Conservation (phyloP, 1,140 invertebrate genomes). For the Caenorhabditis briggsae region DNA sequence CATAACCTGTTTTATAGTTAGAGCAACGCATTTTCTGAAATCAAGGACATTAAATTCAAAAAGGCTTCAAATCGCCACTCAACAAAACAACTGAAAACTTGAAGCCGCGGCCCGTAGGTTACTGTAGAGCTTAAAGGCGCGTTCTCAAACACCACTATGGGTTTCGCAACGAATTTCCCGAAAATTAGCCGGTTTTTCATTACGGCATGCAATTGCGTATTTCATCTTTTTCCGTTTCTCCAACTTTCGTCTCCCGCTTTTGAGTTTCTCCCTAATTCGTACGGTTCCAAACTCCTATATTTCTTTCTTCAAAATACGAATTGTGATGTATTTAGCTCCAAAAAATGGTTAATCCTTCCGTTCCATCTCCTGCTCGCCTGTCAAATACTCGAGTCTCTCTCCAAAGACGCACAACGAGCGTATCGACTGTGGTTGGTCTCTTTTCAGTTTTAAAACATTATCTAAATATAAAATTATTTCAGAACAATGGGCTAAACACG, state of each 20-base stretch:
- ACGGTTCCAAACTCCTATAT: too few species aligned
- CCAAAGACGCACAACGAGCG: neutral
- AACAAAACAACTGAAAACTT: neutral
- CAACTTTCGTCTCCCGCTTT: neutral
- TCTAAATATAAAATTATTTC: neutral
- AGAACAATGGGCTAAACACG: neutral
- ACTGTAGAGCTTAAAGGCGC: conserved; percentile 2
- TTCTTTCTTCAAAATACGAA: too few species aligned
- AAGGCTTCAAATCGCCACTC: neutral
- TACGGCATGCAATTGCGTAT: neutral
- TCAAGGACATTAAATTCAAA: too few species aligned
- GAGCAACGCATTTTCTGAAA: too few species aligned
- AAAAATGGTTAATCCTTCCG: neutral
- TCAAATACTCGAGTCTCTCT: neutral
- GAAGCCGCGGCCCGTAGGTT: neutral
- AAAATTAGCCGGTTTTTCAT: too few species aligned
- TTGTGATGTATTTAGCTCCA: too few species aligned
- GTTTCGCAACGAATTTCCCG: neutral
- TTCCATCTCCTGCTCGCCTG: neutral
- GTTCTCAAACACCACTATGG: neutral
- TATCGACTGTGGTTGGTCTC: neutral
- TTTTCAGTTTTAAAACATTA: neutral
- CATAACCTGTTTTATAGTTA: too few species aligned
- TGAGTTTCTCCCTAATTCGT: neutral
- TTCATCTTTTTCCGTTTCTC: too few species aligned